Percentiles rank a stretch among this genome's conserved stretches.
phyloP scores from a whole-genome alignment of 2,797 vertebrate genomes.

The Erithacus rubecula region DNA sequence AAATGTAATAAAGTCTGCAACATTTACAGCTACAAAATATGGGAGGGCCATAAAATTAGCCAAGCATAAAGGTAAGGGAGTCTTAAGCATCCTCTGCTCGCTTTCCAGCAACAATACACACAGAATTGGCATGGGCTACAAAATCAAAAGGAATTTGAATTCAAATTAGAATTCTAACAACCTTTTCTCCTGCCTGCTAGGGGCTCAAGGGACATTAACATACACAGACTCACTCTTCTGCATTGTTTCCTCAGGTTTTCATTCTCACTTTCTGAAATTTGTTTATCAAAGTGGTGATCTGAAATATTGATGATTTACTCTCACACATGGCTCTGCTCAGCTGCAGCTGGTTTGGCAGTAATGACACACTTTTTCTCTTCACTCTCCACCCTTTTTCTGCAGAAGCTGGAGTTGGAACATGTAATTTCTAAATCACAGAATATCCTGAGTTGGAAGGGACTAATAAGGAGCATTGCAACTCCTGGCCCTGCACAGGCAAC shows the following conservation, averaged over 20 bases:
- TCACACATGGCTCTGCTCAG: not conserved
- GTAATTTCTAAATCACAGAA: not conserved
- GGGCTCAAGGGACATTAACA: conserved; percentile 13
- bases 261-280: not conserved
- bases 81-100: conserved; percentile 20
- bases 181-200: not conserved
- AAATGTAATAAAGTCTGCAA: conserved; percentile 69
- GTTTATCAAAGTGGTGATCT: conserved; percentile 23
- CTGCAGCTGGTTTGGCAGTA: not conserved
- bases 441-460: not conserved
- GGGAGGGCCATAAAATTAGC: conserved; percentile 67
- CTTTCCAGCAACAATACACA: conserved; percentile 35
- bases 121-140: not conserved
- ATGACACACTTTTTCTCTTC: not conserved
- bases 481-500: not conserved
- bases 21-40: conserved; percentile 69
- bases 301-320: conserved; percentile 19
- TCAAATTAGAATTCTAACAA: conserved; percentile 54
- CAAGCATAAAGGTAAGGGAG: conserved; percentile 61
- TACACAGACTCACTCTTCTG: not conserved
- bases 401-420: not conserved
- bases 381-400: not conserved
- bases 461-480: not conserved
- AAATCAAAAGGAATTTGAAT: conserved; percentile 31
- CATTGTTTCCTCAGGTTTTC: conserved; percentile 5